phyloP scores from a whole-genome alignment of 2,888 invertebrate genomes.

The Theretra japonica region DNA sequence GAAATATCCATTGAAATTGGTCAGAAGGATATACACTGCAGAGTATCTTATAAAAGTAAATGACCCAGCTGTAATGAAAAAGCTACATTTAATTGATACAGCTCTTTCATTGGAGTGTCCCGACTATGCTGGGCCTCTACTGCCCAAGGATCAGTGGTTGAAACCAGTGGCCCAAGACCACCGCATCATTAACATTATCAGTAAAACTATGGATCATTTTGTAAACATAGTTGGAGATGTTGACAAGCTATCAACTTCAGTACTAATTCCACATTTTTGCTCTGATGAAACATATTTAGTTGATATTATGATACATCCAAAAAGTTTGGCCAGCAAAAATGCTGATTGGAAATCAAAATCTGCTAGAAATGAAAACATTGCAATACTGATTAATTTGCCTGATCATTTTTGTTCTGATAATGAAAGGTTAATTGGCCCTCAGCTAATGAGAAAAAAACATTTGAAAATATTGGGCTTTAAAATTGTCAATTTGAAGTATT shows the following conservation, averaged over 20 bases:
- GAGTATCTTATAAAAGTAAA: slow-evolving; percentile 85
- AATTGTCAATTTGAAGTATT: slow-evolving; percentile 85
- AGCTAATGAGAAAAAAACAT: slow-evolving; percentile 86
- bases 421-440: slow-evolving; percentile 85
- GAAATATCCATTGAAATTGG: slow-evolving; percentile 86
- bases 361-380: slow-evolving; percentile 77
- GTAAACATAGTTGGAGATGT: slow-evolving; percentile 71
- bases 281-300: slow-evolving; percentile 85
- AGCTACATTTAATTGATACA: slow-evolving; percentile 86
- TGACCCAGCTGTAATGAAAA: slow-evolving; percentile 72
- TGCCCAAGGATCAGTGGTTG: slow-evolving; percentile 81
- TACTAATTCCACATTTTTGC: slow-evolving; percentile 83
- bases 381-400: slow-evolving; percentile 86
- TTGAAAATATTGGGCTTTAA: slow-evolving; percentile 86
- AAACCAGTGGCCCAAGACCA: slow-evolving; percentile 82
- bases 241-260: slow-evolving; percentile 76
- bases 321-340: slow-evolving; percentile 64
- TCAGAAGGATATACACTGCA: slow-evolving; percentile 84
- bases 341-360: slow-evolving; percentile 76
- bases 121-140: slow-evolving; percentile 83
- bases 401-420: slow-evolving; percentile 87
- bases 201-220: slow-evolving; percentile 74
- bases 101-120: slow-evolving; percentile 86
- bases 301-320: slow-evolving; percentile 85
- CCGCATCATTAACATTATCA: slow-evolving; percentile 79